Evolutionary conservation across 92 coral and sea anemone species (phyloP).

Genomic region (Zoanthus solanderi): DNA sequence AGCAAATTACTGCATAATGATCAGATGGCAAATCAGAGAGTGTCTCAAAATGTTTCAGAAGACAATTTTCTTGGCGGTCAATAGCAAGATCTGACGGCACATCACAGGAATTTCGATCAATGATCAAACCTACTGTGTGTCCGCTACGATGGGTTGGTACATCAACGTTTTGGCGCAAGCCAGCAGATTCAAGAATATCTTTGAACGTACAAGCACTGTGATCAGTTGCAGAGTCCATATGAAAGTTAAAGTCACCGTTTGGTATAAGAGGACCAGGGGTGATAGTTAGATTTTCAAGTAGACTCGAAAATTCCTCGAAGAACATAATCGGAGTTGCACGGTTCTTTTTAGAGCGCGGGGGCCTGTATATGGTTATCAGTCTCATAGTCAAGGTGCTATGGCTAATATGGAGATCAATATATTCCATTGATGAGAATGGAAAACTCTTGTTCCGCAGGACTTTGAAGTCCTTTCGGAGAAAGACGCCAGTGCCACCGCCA

Average conservation of each 20-base stretch:
- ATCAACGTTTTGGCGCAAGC: no score
- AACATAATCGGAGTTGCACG: not conserved
- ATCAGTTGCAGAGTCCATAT: no score
- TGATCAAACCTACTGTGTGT: no score
- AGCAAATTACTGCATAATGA: not conserved
- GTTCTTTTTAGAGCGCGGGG: not conserved
- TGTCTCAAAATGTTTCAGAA: not conserved
- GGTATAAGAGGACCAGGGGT: no score
- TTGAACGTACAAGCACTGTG: no score
- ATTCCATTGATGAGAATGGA: conserved; percentile 42
- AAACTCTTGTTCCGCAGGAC: not conserved
- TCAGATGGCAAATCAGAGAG: not conserved
- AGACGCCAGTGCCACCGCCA: conserved; percentile 53
- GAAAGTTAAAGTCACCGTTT: no score
- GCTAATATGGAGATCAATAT: conserved; percentile 15
- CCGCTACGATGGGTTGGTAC: no score
- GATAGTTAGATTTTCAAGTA: not conserved
- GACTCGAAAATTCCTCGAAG: conserved; percentile 35
- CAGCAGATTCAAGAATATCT: no score
- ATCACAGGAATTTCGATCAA: no score
- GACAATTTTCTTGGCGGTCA: not conserved
- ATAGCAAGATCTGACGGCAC: not conserved
- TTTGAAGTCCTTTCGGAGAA: conserved; percentile 23
- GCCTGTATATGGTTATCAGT: not conserved
- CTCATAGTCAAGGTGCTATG: not conserved